These are phyloP conservation scores for Sarcophaga bullata DNA, from an alignment of 1,140 invertebrate genomes.

Conservation along the genomic window DNA sequence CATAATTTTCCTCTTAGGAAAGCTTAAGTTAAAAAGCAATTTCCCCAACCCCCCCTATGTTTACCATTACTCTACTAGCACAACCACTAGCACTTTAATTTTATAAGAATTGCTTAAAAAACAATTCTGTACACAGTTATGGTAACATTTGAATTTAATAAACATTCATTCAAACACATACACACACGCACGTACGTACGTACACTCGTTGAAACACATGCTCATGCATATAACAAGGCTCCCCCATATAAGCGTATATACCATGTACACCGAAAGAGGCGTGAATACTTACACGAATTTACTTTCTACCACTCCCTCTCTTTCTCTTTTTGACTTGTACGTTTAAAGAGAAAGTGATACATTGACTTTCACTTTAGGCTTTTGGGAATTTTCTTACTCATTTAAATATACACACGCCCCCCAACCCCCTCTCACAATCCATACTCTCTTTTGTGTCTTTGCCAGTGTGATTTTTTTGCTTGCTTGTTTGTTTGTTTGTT, in stretches of 20 bases:
- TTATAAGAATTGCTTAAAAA: not conserved
- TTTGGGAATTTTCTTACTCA: too few species aligned
- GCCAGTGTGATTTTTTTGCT: too few species aligned
- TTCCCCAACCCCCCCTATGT: not conserved
- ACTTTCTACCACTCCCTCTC: too few species aligned
- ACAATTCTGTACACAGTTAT: not conserved
- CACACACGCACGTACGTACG: not conserved
- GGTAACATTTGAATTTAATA: slow-evolving; percentile 39
- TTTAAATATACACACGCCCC: not conserved
- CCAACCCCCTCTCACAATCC: too few species aligned
- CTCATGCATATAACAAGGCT: not conserved
- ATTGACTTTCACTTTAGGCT: not conserved
- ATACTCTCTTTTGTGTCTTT: too few species aligned
- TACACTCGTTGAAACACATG: not conserved
- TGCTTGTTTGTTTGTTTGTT: too few species aligned
- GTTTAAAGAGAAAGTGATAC: not conserved
- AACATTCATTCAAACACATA: slow-evolving; percentile 31
- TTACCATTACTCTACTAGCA: not conserved
- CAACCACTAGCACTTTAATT: not conserved
- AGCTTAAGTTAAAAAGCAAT: slow-evolving; percentile 38
- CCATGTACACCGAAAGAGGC: not conserved
- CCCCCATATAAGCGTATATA: not conserved
- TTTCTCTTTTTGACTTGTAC: too few species aligned
- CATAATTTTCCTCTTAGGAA: slow-evolving; percentile 22
- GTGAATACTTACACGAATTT: too few species aligned